Evolutionary conservation across 2,888 invertebrate genomes (phyloP).

Genomic region (Argynnis bischoffii): DNA sequence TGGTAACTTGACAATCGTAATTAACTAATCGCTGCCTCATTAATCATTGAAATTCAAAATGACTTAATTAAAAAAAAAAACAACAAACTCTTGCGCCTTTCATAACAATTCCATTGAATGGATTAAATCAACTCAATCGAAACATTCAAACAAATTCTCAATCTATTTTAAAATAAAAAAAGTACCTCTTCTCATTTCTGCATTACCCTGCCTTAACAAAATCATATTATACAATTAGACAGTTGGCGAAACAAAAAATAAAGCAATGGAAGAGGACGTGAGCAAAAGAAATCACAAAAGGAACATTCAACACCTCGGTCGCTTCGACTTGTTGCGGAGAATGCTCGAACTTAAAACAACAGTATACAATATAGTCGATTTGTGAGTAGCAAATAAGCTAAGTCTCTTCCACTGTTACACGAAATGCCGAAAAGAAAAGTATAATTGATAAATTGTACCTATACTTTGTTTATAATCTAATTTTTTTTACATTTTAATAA

Average conservation of each 20-base stretch:
- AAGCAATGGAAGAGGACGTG: slow-evolving; percentile 79
- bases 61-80: slow-evolving; percentile 77
- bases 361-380: slow-evolving; percentile 55
- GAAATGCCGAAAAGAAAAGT: slow-evolving; percentile 81
- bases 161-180: slow-evolving; percentile 71
- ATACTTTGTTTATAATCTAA: slow-evolving; percentile 81
- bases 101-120: slow-evolving; percentile 80
- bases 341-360: slow-evolving; percentile 45
- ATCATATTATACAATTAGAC: slow-evolving; percentile 77
- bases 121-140: slow-evolving; percentile 79
- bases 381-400: slow-evolving; percentile 60
- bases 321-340: slow-evolving; percentile 49
- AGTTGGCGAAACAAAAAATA: slow-evolving; percentile 72
- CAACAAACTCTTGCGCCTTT: slow-evolving; percentile 77
- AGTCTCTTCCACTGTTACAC: slow-evolving; percentile 73
- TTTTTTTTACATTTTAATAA: slow-evolving; percentile 83
- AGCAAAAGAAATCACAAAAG: slow-evolving; percentile 78
- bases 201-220: slow-evolving; percentile 81
- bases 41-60: slow-evolving; percentile 70
- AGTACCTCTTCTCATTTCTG: slow-evolving; percentile 80
- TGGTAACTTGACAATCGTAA: slow-evolving; percentile 77
- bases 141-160: slow-evolving; percentile 79
- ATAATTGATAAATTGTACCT: slow-evolving; percentile 83
- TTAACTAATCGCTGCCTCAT: slow-evolving; percentile 78
- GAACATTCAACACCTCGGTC: slow-evolving; percentile 65